A percentile compares a stretch with the other conserved stretches of the same genome.
Evolutionary conservation across 2,888 invertebrate species (phyloP).

Genomic region (Lamellibrachia columna): DNA sequence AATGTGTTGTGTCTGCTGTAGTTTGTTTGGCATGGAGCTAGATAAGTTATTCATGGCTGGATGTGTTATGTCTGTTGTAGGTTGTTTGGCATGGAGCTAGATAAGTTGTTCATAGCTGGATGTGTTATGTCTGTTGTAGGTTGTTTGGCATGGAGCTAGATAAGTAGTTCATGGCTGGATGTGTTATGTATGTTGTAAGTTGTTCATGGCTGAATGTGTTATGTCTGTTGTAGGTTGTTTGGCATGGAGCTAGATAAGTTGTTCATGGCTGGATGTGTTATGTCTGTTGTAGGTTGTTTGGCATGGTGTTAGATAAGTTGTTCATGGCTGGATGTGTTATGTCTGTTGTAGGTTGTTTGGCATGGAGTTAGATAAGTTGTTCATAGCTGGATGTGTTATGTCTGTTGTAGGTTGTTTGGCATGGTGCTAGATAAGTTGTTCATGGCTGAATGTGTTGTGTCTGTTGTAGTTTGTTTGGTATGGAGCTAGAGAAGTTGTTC

Average conservation of each 20-base stretch:
- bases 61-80: slow-evolving; percentile 66
- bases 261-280: slow-evolving; percentile 69
- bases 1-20: not conserved
- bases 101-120: slow-evolving; percentile 83
- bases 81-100: slow-evolving; percentile 96
- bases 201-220: not conserved
- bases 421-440: not conserved
- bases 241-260: slow-evolving; percentile 85
- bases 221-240: slow-evolving; percentile 79
- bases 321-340: not conserved
- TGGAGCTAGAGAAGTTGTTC: not conserved
- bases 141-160: slow-evolving; percentile 13
- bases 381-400: not conserved
- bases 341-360: too few species aligned
- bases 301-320: not conserved
- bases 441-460: too few species aligned
- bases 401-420: not conserved
- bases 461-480: too few species aligned
- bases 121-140: slow-evolving; percentile 51
- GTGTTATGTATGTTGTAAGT: not conserved
- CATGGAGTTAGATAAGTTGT: too few species aligned
- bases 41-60: not conserved
- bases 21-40: not conserved
- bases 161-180: not conserved
- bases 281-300: slow-evolving; percentile 53